Evolutionary conservation across 2,797 vertebrate genomes (phyloP), one percentile per base, ranked within the genome.

Genomic region (Microctenopoma stevenorrisi): DNA sequence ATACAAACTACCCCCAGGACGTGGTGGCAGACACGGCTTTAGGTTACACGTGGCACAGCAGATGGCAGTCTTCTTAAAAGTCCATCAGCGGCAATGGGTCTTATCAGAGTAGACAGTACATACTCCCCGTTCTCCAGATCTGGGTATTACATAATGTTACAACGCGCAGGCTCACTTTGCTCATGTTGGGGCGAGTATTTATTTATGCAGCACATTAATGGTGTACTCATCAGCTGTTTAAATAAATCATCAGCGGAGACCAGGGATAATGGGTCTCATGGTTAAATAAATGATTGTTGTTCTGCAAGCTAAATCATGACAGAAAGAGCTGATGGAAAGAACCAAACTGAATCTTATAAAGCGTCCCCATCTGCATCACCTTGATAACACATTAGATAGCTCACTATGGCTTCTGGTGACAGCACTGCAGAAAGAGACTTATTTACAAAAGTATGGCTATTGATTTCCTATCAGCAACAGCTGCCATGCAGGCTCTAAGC

Each of bases 401-500:
- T 81, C 74, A 68, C 78, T 70, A 76, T 68, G 82, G 81, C 87
- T 91, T 78, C 79, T 83, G 72, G 74, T 70, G 80, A 89, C 85
- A 86, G 79, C 69, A 37, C 55, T 49, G 85, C 86, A 88, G 85
- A 90, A 82, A 86, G 78, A 87, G 88, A 89, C 87, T 85, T 91
- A 89, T 94, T 94, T 90, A 88, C 81, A 91, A 92, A 92, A 88
- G 79, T 74, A 74, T 54, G 62, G 74, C 78, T 91, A 94, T 94
- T 88, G 94, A 94, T 94, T 94, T 92, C 84, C 91, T 83, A 89
- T 94, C 91, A 86, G 74, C 88, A 55, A 43, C 76, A 55, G 83
- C 83, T 74, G 89, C 78, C 79, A 83, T 65, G 87, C 88, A 83
- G 69, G 67, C 65, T 56, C 50, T 64, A 58, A 58, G 68, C 78